A percentile compares a stretch with the other conserved stretches of the same genome.
Conservation (phyloP, 2,888 invertebrate genomes). For the Perithous albicinctus region DNA sequence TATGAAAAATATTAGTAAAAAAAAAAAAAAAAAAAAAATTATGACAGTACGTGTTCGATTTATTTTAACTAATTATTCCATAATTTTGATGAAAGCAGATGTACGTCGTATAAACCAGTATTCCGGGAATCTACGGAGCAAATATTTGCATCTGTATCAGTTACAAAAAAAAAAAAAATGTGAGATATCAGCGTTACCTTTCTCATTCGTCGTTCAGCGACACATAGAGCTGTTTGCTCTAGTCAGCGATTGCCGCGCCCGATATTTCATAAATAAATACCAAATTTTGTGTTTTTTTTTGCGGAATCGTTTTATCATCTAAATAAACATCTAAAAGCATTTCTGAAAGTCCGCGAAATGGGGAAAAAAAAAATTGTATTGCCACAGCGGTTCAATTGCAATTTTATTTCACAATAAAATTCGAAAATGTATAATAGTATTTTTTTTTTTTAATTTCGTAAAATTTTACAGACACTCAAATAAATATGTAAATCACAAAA, state of each 20-base stretch:
- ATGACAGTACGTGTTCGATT: slow-evolving; percentile 2
- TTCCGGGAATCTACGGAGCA: slow-evolving; percentile 4
- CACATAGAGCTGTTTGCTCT: slow-evolving; percentile 4
- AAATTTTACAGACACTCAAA: too few relatives aligned
- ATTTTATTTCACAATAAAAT: not conserved
- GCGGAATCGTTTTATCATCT: not conserved
- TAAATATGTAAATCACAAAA: too few relatives aligned
- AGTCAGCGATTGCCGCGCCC: too few relatives aligned
- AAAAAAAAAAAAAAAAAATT: too few relatives aligned
- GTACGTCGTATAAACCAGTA: not conserved
- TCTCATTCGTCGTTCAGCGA: not conserved
- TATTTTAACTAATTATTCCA: slow-evolving; percentile 15
- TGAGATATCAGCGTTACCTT: slow-evolving; percentile 14
- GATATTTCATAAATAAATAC: not conserved
- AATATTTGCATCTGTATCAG: slow-evolving; percentile 22
- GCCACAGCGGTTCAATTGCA: not conserved
- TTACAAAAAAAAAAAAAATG: not conserved
- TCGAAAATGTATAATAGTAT: too few relatives aligned
- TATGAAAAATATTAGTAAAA: too few relatives aligned
- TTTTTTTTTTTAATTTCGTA: not conserved
- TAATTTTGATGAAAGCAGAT: not conserved
- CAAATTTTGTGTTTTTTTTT: too few relatives aligned
- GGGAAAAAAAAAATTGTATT: not conserved
- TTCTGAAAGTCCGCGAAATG: not conserved
- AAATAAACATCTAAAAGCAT: not conserved